These are phyloP conservation scores for Leucoma salicis DNA, from an alignment of 2,888 invertebrate species.

Conservation along the genomic window DNA sequence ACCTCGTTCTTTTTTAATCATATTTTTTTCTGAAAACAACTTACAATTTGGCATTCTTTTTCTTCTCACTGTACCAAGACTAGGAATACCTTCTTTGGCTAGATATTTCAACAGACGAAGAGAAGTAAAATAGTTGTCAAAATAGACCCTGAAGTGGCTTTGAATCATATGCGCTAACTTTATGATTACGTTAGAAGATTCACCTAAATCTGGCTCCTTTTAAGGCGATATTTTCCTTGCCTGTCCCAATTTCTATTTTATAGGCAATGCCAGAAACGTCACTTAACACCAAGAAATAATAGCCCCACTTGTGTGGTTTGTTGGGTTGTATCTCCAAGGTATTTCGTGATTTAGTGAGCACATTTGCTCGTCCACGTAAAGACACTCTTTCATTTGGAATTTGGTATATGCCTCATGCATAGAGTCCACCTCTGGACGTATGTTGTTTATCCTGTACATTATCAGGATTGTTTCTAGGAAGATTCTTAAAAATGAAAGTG, in stretches of 20 bases:
- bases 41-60: constrained; percentile 41
- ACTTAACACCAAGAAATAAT: constrained; percentile 38
- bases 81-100: constrained; percentile 33
- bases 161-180: constrained; percentile 32
- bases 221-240: too few species aligned
- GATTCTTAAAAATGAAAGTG: constrained; percentile 26
- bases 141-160: constrained; percentile 34
- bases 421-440: constrained; percentile 26
- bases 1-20: constrained; percentile 27
- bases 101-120: constrained; percentile 30
- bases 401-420: constrained; percentile 15
- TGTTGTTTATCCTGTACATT: constrained; percentile 25
- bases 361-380: constrained; percentile 40
- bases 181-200: constrained; percentile 33
- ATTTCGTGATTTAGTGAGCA: constrained; percentile 33
- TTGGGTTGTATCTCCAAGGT: constrained; percentile 43
- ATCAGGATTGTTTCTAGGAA: constrained; percentile 7
- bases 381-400: constrained; percentile 23
- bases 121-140: constrained; percentile 38
- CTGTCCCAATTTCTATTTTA: constrained; percentile 27
- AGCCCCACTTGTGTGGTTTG: constrained; percentile 48
- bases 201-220: constrained; percentile 36
- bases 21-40: constrained; percentile 29
- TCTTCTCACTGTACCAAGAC: constrained; percentile 21
- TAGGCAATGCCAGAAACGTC: constrained; percentile 36